Evolutionary conservation across 2,888 invertebrate species (phyloP).

Genomic region (Rhogogaster chlorosoma): DNA sequence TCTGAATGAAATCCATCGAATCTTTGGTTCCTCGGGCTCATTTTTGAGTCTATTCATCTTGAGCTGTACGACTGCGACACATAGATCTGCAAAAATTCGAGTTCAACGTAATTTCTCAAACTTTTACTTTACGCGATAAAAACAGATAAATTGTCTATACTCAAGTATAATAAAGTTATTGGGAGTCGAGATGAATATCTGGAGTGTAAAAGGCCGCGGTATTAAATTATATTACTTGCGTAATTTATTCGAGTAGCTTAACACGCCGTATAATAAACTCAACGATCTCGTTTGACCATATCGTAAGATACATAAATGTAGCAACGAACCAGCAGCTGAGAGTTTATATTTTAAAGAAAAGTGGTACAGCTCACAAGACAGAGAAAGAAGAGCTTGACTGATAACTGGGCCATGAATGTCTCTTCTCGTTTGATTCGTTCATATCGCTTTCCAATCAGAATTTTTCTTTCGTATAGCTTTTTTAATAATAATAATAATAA

Average conservation of each 20-base stretch:
- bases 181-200: background rate
- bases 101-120: background rate
- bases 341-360: slow-evolving; percentile 11
- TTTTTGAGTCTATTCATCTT: no score
- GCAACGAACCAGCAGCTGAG: slow-evolving; percentile 7
- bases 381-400: background rate
- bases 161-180: background rate
- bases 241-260: background rate
- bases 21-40: no score
- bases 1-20: no score
- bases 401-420: slow-evolving; percentile 23
- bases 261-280: background rate
- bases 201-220: background rate
- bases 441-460: background rate
- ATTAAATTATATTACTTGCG: background rate
- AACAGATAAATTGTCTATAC: background rate
- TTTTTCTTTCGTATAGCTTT: background rate
- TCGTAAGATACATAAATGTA: background rate
- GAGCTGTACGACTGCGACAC: no score
- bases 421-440: background rate
- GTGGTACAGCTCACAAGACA: background rate
- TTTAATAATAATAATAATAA: background rate
- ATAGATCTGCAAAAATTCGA: background rate
- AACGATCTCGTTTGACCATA: background rate
- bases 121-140: background rate